Evolutionary conservation across 2,888 invertebrate genomes (phyloP).

Genomic region (Calephelis perditalis): DNA sequence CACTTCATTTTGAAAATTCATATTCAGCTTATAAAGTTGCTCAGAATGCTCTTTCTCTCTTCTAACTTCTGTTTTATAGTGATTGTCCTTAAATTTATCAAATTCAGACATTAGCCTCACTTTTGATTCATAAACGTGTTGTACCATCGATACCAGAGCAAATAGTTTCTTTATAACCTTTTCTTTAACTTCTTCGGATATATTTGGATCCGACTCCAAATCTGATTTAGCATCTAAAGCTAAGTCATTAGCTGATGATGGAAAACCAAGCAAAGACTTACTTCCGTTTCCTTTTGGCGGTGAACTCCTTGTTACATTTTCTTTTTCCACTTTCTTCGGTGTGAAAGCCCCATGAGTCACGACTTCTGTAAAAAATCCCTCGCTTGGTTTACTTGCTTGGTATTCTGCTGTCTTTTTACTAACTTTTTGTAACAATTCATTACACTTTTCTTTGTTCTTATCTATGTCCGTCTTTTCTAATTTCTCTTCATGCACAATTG

Average conservation of each 20-base stretch:
- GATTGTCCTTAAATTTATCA: conserved; percentile 65
- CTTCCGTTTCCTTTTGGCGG: conserved; percentile 39
- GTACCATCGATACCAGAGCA: conserved; percentile 65
- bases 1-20: conserved; percentile 69
- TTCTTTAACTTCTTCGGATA: conserved; percentile 62
- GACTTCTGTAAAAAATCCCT: conserved; percentile 67
- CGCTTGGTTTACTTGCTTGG: conserved; percentile 59
- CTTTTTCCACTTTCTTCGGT: conserved; percentile 46
- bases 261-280: conserved; percentile 61
- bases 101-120: conserved; percentile 65
- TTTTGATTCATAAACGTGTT: conserved; percentile 68
- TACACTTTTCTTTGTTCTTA: conserved; percentile 61
- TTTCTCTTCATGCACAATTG: conserved; percentile 50
- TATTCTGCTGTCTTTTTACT: conserved; percentile 65
- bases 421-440: conserved; percentile 56
- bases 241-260: conserved; percentile 68
- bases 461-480: conserved; percentile 54
- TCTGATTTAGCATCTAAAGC: conserved; percentile 68
- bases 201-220: conserved; percentile 64
- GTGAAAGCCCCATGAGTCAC: conserved; percentile 68
- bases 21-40: conserved; percentile 64
- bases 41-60: conserved; percentile 68
- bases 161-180: conserved; percentile 67
- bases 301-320: conserved; percentile 44
- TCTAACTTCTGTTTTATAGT: conserved; percentile 59